Base-by-base conservation (phyloP, 2,888 invertebrate species). In the Temnothorax rugatulus region DNA sequence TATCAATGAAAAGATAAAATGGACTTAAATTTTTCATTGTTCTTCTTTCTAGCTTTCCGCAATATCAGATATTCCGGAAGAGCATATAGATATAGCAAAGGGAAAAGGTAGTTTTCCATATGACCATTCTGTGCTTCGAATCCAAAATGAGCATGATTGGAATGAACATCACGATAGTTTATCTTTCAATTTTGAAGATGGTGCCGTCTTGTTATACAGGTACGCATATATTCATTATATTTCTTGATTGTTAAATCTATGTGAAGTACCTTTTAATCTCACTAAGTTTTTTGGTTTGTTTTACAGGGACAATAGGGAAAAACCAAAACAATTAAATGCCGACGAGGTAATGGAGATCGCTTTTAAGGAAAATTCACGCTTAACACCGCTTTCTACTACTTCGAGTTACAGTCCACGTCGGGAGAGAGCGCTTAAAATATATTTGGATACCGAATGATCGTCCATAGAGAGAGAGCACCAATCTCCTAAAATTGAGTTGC, bases 341-440 rank as follows among this genome's bases (percentile, higher is more conserved):
- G 96, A 97, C 85, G 97, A 96, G 93, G 95, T 95, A 82, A 96
- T 96, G 87, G 97, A 97, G 92, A 94, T 97, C 64, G 95, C 95
- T 89, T 95, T 95, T 86, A 96, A 95, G 93, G 97, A 97, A 93
- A 96, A 96, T 50, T 82, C 85, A 66, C 88, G 66, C 93, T 93
- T 95, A 59, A 96, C 47, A 92, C 83, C 85, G 76, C 81, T 86
- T 68, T 77, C 88, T 71, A 57, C 59, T 11, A 81, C 89, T 52
- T 71, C 86, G 71, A 88, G 95, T 64, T 96, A 96, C 91, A 96
- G 96, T 83, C 96, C 96, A 57, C 95, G 97, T 69, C 96, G 96
- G 91, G 97, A 97, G 94, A 95, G 96, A 91, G 97, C 97, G 47
- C 95, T 97, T 74, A 97, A 97, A 95, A 97, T 97, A 90, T 97